phyloP scores from a whole-genome alignment of 2,888 invertebrate species.

The Drosophila monieri region DNA sequence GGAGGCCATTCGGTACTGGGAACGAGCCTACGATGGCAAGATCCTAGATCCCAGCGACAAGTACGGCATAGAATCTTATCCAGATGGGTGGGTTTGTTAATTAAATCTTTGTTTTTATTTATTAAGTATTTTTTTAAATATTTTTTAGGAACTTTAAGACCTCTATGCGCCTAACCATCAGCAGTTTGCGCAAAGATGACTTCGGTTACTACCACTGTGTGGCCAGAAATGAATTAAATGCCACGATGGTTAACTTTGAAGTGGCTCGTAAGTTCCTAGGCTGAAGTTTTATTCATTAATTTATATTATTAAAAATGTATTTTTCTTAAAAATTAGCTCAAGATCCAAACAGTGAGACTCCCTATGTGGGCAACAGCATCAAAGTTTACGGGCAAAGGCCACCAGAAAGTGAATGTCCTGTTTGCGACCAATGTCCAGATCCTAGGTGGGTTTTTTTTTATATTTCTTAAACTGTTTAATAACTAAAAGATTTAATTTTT shows the following conservation, averaged over 20 bases:
- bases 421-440: slow-evolving; percentile 87
- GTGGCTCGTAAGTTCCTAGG: slow-evolving; percentile 86
- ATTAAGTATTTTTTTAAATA: not conserved
- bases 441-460: slow-evolving; percentile 75
- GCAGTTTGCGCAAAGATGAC: slow-evolving; percentile 88
- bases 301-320: too few species aligned
- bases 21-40: slow-evolving; percentile 88
- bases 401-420: slow-evolving; percentile 87
- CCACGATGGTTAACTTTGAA: slow-evolving; percentile 90
- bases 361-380: slow-evolving; percentile 83
- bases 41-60: slow-evolving; percentile 88
- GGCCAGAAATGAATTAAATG: slow-evolving; percentile 92
- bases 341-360: slow-evolving; percentile 85
- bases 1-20: slow-evolving; percentile 94
- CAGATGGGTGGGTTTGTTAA: slow-evolving; percentile 81
- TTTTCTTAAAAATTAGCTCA: slow-evolving; percentile 69
- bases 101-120: not conserved
- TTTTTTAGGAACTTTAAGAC: slow-evolving; percentile 85
- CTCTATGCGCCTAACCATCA: slow-evolving; percentile 91
- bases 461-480: not conserved
- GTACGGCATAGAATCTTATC: slow-evolving; percentile 86
- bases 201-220: slow-evolving; percentile 92
- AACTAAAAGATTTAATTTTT: not conserved
- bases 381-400: slow-evolving; percentile 86
- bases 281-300: not conserved